phyloP scores from a whole-genome alignment of 1,140 invertebrate species.

The Adoxophyes honmai region DNA sequence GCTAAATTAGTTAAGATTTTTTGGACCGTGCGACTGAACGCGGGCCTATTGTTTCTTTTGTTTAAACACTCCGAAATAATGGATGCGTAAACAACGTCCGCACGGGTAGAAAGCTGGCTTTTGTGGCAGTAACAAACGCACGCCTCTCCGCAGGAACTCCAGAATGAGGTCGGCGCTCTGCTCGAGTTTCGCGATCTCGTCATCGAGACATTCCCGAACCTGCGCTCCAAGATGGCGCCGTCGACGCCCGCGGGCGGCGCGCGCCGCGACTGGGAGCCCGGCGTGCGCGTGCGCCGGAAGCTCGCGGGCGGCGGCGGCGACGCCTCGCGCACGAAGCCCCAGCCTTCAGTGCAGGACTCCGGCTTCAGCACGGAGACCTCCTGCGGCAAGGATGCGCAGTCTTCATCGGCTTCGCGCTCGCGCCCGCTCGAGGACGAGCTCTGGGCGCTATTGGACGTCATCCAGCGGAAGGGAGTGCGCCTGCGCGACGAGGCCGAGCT shows the following conservation, averaged over 20 bases:
- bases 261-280: constrained; percentile 85
- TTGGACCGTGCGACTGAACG: not conserved
- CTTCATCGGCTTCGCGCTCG: constrained; percentile 67
- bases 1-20: not conserved
- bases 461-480: constrained; percentile 86
- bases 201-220: constrained; percentile 93
- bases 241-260: constrained; percentile 67
- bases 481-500: constrained; percentile 83
- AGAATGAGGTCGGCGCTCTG: constrained; percentile 93
- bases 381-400: constrained; percentile 86
- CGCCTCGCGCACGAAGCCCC: constrained; percentile 78
- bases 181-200: constrained; percentile 93
- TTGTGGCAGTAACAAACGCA: not conserved
- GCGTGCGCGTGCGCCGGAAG: constrained; percentile 86
- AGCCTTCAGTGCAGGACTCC: constrained; percentile 88
- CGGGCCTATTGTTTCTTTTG: not conserved
- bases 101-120: not conserved
- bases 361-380: constrained; percentile 91
- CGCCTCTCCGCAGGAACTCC: constrained; percentile 82
- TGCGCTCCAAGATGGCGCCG: constrained; percentile 85
- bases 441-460: constrained; percentile 90
- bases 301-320: constrained; percentile 79
- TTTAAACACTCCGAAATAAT: not conserved
- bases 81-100: not conserved
- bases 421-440: constrained; percentile 85